phyloP scores from a whole-genome alignment of 1,140 invertebrate species.

The Adelges cooleyi region DNA sequence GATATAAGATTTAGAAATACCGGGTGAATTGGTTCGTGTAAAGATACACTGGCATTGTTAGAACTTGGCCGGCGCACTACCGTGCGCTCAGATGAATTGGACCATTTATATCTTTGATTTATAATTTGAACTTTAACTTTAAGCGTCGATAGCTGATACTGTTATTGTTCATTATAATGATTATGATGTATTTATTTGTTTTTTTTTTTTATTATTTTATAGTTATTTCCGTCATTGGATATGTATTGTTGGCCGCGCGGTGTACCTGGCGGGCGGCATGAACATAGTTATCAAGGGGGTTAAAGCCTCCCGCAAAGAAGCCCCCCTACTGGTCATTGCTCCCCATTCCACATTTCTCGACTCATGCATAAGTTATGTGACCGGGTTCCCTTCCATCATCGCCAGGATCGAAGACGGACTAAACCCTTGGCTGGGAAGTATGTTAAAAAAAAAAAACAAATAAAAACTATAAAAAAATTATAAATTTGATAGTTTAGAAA shows the following conservation, averaged over 20 bases:
- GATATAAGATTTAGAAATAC: too few relatives aligned
- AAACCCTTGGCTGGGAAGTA: slow-evolving; percentile 76
- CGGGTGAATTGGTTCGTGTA: too few relatives aligned
- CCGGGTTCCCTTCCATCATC: slow-evolving; percentile 65
- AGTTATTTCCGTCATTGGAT: slow-evolving; percentile 51
- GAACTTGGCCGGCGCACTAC: too few relatives aligned
- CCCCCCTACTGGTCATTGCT: slow-evolving; percentile 70
- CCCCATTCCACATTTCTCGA: slow-evolving; percentile 81
- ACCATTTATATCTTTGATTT: too few relatives aligned
- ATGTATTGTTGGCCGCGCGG: slow-evolving; percentile 57
- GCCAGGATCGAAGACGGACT: slow-evolving; percentile 61
- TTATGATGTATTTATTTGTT: not conserved
- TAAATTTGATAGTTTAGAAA: too few relatives aligned
- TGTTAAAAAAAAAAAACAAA: too few relatives aligned
- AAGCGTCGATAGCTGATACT: not conserved
- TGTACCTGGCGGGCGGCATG: slow-evolving; percentile 65
- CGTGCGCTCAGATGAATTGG: too few relatives aligned
- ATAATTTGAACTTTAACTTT: too few relatives aligned
- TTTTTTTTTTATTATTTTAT: slow-evolving; percentile 25
- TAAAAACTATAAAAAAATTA: too few relatives aligned
- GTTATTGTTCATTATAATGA: not conserved
- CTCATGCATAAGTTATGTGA: slow-evolving; percentile 66
- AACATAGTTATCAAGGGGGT: slow-evolving; percentile 62
- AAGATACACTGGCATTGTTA: too few relatives aligned
- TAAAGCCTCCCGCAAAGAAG: slow-evolving; percentile 57